These are phyloP conservation scores for Netelia fuscicornis DNA, from an alignment of 2,888 invertebrate genomes.

Conservation along the genomic window DNA sequence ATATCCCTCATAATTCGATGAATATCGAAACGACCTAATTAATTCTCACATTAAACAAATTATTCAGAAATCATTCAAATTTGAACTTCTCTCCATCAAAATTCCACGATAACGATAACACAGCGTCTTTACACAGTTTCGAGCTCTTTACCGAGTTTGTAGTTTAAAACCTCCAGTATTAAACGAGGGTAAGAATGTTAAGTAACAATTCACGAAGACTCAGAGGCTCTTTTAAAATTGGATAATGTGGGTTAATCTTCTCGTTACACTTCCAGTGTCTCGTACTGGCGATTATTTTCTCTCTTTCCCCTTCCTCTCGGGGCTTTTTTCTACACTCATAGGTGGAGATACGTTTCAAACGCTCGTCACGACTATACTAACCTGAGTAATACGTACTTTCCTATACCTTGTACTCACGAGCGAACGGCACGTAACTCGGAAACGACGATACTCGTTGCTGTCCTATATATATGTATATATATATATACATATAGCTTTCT, in stretches of 20 bases:
- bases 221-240: conserved; percentile 4
- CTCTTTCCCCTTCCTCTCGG: background rate
- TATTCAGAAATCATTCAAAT: background rate
- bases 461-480: background rate
- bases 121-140: too few relatives aligned
- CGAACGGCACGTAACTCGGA: conserved; percentile 63
- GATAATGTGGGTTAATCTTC: conserved; percentile 42
- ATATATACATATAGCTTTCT: background rate
- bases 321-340: background rate
- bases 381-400: conserved; percentile 50
- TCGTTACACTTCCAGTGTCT: conserved; percentile 16
- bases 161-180: too few relatives aligned
- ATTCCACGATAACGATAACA: background rate
- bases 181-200: background rate
- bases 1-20: too few relatives aligned
- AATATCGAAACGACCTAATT: background rate
- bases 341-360: conserved; percentile 42
- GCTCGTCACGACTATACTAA: conserved; percentile 50
- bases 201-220: conserved; percentile 33
- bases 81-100: background rate
- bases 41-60: background rate
- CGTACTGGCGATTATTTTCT: background rate
- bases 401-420: conserved; percentile 44
- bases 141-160: too few relatives aligned
- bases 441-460: conserved; percentile 45